Evolutionary conservation across 2,888 invertebrate genomes (phyloP).

Genomic region (Diabrotica balteata): DNA sequence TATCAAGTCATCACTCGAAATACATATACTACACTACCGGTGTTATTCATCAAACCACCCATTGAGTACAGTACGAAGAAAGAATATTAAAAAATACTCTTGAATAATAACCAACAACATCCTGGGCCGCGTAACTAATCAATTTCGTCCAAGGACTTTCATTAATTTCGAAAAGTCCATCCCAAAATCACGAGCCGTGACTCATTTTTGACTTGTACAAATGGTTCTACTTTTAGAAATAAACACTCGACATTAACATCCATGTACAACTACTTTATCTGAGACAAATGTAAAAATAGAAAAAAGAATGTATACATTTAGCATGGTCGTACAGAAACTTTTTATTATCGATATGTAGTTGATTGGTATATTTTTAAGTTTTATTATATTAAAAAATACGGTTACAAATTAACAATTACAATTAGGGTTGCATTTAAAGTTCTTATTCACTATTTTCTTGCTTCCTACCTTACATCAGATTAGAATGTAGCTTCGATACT

Average conservation of each 20-base stretch:
- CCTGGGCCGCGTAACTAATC: slow-evolving; percentile 18
- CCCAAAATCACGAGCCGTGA: slow-evolving; percentile 24
- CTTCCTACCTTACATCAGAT: too few species aligned
- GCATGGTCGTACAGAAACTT: too few species aligned
- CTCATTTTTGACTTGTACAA: slow-evolving; percentile 31
- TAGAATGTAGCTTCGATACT: too few species aligned
- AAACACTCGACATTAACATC: slow-evolving; percentile 27
- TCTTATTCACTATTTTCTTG: too few species aligned
- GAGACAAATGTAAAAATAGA: slow-evolving; percentile 17
- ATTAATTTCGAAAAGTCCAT: slow-evolving; percentile 25
- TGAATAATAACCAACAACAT: slow-evolving; percentile 16
- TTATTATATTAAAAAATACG: too few species aligned
- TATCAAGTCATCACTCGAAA: too few species aligned
- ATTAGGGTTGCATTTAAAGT: too few species aligned
- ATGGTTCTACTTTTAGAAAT: slow-evolving; percentile 28
- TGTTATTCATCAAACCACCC: background rate
- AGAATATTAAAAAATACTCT: slow-evolving; percentile 2
- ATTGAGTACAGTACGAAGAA: background rate
- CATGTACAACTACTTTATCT: slow-evolving; percentile 21
- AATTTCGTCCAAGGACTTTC: slow-evolving; percentile 10
- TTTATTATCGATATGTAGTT: too few species aligned
- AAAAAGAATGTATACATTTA: slow-evolving; percentile 1
- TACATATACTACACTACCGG: background rate
- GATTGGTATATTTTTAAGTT: too few species aligned
- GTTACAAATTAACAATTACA: too few species aligned